Percentiles rank a stretch among this genome's conserved stretches.
phyloP scores from a whole-genome alignment of 2,888 invertebrate species.

The Keiferia lycopersicella region DNA sequence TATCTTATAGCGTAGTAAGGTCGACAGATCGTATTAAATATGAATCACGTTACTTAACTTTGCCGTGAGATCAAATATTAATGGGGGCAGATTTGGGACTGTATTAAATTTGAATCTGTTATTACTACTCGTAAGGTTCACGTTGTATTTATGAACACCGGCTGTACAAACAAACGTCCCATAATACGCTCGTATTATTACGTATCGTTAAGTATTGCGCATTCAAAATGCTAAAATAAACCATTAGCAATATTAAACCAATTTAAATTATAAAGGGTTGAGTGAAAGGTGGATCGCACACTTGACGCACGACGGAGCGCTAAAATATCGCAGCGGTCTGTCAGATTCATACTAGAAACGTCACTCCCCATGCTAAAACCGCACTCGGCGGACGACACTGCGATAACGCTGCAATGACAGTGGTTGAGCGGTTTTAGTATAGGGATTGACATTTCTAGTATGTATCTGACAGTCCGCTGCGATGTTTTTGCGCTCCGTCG shows the following conservation, averaged over 20 bases:
- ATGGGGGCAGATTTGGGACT: background rate
- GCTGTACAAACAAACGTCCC: conserved; percentile 3
- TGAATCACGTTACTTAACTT: conserved; percentile 4
- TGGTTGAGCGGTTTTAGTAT: no score
- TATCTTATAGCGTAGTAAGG: conserved; percentile 8
- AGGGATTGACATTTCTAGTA: no score
- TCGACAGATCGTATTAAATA: conserved; percentile 10
- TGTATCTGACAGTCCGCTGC: no score
- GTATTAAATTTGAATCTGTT: conserved; percentile 1
- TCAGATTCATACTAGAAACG: no score
- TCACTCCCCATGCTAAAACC: no score
- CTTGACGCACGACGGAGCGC: no score
- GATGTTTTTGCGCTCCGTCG: no score
- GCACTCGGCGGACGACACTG: no score
- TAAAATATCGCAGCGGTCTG: no score
- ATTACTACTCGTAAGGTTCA: background rate
- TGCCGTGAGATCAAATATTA: background rate
- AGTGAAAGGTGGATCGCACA: no score
- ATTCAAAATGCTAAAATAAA: background rate
- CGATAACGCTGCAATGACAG: no score
- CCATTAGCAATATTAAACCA: background rate
- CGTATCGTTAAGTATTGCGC: background rate
- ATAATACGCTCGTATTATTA: background rate
- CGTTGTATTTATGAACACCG: background rate
- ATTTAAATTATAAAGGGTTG: background rate